Base-by-base conservation (phyloP, 2,113 vertebrate species). In the Myiozetetes cayanensis region DNA sequence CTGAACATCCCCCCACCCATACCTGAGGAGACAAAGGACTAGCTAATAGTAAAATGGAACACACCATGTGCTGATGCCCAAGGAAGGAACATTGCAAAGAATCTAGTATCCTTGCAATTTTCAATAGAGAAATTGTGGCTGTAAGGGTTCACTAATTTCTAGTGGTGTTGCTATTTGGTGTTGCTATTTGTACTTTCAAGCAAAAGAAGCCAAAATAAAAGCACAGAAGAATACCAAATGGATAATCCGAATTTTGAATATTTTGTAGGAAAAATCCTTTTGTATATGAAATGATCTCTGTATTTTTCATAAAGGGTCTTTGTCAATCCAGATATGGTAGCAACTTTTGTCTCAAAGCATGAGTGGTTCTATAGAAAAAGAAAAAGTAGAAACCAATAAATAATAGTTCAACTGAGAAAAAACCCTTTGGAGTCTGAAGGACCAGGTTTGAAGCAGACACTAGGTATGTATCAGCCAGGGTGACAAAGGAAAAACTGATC, bases 401-500 rank as follows among this genome's bases (percentile, higher is more conserved):
- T 37, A 70, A 43, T 31, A 82, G 46, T 74, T 86, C 25, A 77
- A 28, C 13, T 20, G 33, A 92, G 67, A 56, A 59, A 67, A 80
- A 74, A 46, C 5, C 11, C 10, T 74, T 62, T 59, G 63, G 39
- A 80, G 68, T 35, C 47, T 1, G 3, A 90, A 88, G 56, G 72
- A 81, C 24, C 31, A 74, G 25, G 43, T 84, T 71, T 81, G 76
- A 94, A 84, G 83, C 83, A 90, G 55, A 84, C 19, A 58, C 33
- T 71, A 83, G 72, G 76, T 92, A 71, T 1, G 1, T 27, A 77
- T 87, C 89, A 75, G 65, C 55, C 35, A 55, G 66, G 12, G 43
- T 55, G 86, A 94, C 79, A 94, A 90, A 83, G 50, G 41, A 55
- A 90, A 90, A 92, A 67, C 52, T 71, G 85, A 74, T 63, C 90